Conservation (phyloP, 2,797 vertebrate genomes). For the Amblyraja radiata region DNA sequence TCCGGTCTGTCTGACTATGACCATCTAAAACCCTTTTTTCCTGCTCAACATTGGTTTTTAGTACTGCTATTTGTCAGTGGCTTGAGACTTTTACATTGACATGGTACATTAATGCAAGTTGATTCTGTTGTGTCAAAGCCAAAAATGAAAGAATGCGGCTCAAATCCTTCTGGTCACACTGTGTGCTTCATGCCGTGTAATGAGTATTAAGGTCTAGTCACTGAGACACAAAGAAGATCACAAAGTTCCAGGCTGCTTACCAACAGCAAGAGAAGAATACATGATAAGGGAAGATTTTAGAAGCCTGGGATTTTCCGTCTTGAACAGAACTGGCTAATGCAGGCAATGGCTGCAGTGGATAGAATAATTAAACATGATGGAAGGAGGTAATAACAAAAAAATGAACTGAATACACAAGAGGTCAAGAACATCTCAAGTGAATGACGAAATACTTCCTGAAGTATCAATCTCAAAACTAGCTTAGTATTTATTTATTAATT, state of each 20-base stretch:
- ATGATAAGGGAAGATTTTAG: no score
- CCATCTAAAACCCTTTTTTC: neutral
- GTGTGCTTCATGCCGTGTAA: neutral
- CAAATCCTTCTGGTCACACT: neutral
- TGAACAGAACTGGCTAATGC: neutral
- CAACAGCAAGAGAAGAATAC: neutral
- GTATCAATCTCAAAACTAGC: neutral
- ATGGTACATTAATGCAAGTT: neutral
- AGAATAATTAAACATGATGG: neutral
- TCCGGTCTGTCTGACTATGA: no score
- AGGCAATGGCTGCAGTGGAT: neutral
- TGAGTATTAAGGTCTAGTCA: neutral
- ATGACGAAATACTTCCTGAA: neutral
- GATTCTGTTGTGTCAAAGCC: no score
- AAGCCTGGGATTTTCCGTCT: neutral
- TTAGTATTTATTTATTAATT: neutral
- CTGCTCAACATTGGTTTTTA: neutral
- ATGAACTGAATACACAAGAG: no score
- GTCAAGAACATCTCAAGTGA: neutral
- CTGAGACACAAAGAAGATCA: neutral
- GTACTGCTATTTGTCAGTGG: neutral
- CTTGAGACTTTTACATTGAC: neutral
- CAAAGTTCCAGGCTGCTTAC: neutral
- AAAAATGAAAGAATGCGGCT: neutral
- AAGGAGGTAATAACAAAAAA: neutral